Conservation (phyloP, 2,888 invertebrate genomes). For the Dorcus parallelipipedus region DNA sequence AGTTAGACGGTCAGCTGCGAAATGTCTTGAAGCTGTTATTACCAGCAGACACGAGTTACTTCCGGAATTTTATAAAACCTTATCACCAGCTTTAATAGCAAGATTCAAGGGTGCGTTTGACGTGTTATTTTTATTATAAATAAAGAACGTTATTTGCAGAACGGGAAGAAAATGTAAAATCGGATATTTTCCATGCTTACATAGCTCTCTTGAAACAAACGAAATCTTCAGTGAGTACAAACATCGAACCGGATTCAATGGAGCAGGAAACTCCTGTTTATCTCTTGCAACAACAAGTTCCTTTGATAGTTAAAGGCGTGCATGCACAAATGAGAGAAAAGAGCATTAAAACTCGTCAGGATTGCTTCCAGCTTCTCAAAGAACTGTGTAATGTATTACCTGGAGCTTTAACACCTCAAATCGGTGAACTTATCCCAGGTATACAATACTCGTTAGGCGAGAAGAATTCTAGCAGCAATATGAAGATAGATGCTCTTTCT, state of each 20-base stretch:
- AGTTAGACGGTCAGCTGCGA: constrained; percentile 92
- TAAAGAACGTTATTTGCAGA: constrained; percentile 54
- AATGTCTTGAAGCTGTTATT: constrained; percentile 94
- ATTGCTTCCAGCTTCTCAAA: constrained; percentile 86
- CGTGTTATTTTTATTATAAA: not conserved
- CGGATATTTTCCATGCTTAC: constrained; percentile 96
- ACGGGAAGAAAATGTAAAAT: constrained; percentile 98
- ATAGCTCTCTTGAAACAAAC: constrained; percentile 91
- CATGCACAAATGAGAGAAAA: constrained; percentile 82
- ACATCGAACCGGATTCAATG: constrained; percentile 67
- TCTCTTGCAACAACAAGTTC: constrained; percentile 62
- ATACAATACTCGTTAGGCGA: constrained; percentile 87
- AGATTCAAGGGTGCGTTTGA: constrained; percentile 77
- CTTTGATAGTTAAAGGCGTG: constrained; percentile 80
- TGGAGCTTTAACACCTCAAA: constrained; percentile 80
- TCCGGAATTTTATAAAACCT: constrained; percentile 79
- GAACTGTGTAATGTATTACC: constrained; percentile 88
- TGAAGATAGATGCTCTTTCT: constrained; percentile 95
- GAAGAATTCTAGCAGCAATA: constrained; percentile 92
- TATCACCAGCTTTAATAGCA: constrained; percentile 88
- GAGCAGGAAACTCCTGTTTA: constrained; percentile 68
- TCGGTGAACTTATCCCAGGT: constrained; percentile 82
- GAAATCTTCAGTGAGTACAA: constrained; percentile 63
- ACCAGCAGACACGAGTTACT: constrained; percentile 88
- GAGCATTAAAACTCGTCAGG: constrained; percentile 85